phyloP scores from a whole-genome alignment of 37 sponge, comb jelly and placozoan genomes.

The Corticium candelabrum region DNA sequence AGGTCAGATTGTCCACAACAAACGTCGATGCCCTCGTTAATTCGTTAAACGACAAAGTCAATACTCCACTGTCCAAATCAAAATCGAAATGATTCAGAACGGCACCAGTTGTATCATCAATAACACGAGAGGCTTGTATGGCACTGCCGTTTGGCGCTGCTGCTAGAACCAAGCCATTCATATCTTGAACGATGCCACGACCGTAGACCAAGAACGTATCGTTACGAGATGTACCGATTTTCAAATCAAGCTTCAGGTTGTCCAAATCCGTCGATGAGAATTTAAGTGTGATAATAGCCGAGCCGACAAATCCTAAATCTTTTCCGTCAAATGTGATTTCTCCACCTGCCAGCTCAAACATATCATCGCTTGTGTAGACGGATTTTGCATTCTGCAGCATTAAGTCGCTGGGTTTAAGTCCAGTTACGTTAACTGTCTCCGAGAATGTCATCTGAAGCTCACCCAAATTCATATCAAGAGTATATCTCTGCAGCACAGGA shows the following conservation, averaged over 20 bases:
- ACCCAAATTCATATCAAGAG: not conserved
- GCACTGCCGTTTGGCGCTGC: slow-evolving; percentile 46
- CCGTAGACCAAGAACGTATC: slow-evolving; percentile 42
- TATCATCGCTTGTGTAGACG: not conserved
- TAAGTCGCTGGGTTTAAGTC: not conserved
- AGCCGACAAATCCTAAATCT: slow-evolving; percentile 23
- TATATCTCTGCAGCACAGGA: not conserved
- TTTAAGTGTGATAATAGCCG: slow-evolving; percentile 24
- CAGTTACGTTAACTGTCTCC: not conserved
- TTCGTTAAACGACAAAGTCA: slow-evolving; percentile 44
- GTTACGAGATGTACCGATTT: slow-evolving; percentile 20
- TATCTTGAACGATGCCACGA: slow-evolving; percentile 39
- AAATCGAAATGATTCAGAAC: slow-evolving; percentile 16
- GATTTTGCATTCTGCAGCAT: not conserved
- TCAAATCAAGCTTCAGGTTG: slow-evolving; percentile 40
- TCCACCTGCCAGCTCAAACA: not conserved
- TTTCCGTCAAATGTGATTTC: not conserved
- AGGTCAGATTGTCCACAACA: not conserved
- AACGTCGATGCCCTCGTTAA: slow-evolving; percentile 59
- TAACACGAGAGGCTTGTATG: slow-evolving; percentile 18
- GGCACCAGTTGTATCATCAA: slow-evolving; percentile 50
- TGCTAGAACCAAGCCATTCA: slow-evolving; percentile 31
- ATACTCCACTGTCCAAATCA: not conserved
- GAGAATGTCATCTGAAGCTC: not conserved
- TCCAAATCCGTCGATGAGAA: slow-evolving; percentile 30